Evolutionary conservation across 2,888 invertebrate species (phyloP).

Genomic region (Xestoiulus laeticollis): DNA sequence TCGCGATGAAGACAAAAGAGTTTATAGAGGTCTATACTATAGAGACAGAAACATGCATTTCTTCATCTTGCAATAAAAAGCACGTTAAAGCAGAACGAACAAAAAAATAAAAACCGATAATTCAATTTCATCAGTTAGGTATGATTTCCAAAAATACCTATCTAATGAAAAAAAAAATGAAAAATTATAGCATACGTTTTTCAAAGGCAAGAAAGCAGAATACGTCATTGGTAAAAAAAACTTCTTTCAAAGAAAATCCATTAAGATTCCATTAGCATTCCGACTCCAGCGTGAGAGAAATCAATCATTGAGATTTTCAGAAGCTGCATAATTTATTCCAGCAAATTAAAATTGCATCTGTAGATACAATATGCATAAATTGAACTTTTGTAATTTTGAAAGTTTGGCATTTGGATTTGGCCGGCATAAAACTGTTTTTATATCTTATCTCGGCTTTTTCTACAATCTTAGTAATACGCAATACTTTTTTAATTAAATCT

Average conservation of each 20-base stretch:
- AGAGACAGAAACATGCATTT: neutral
- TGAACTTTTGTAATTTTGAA: constrained; percentile 13
- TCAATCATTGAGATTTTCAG: constrained; percentile 23
- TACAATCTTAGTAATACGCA: neutral
- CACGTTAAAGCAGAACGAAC: neutral
- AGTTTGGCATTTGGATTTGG: neutral
- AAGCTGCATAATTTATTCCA: constrained; percentile 29
- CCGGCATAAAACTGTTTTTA: neutral
- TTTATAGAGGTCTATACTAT: neutral
- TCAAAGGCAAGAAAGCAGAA: neutral
- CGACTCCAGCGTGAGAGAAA: constrained; percentile 16
- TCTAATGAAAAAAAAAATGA: constrained; percentile 16
- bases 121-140: constrained; percentile 17
- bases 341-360: constrained; percentile 40
- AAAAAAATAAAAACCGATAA: neutral
- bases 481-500: neutral
- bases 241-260: constrained; percentile 17
- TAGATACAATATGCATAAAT: constrained; percentile 21
- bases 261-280: constrained; percentile 41
- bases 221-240: neutral
- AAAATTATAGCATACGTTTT: constrained; percentile 16
- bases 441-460: neutral
- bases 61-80: neutral
- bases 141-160: constrained; percentile 4
- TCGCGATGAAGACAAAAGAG: constrained; percentile 21